Evolutionary conservation across 2,888 invertebrate genomes (phyloP), one percentile per base, ranked within the genome.

Genomic region (Ctenicera cuprea): DNA sequence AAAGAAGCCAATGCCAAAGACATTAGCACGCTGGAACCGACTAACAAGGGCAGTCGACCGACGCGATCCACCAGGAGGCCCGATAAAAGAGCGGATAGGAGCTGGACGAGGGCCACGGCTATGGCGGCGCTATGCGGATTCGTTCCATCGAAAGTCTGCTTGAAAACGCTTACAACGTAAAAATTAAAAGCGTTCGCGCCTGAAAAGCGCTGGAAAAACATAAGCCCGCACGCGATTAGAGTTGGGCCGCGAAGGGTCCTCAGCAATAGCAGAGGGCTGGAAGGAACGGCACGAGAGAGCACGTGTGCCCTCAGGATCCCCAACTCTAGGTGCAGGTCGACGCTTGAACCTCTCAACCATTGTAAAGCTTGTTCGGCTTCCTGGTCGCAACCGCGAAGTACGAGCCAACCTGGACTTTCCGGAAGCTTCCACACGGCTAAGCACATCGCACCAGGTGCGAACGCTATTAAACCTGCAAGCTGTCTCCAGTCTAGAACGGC

Each of bases 171-270:
- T 11, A 95, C 96, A 59, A 95, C 94, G 86, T 95, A 95, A 85
- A 94, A 95, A 78, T 93, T 94, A 85, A 95, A 95, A 57, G 95
- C 94, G 81, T 95, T 94, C 38, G 94, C 95, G 12, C 95, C 95
- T 45, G 94, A 93, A 82, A 94, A 93, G 71, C 96, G 90, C 84
- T 96, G 97, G 84, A 97, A 96, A 88, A 96, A 93, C 95, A 96
- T 96, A 78, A 97, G 89, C 18, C 94, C 94, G 83, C 96, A 94
- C 1, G 95, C 94, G 66, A 96, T 94, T 73, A 94, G 87, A 57
- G 95, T 91, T 12, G 97, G 96, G 77, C 93, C 92, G 80, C 90
- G 88, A 22, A 93, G 85, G 73, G 87, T 84, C 61, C 86, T 87
- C 37, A 85, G 67, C 37, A 71, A 38, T 37, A 82, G 65, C 73